Evolutionary conservation across 2,888 invertebrate species (phyloP).

Genomic region (Harpalus rubripes): DNA sequence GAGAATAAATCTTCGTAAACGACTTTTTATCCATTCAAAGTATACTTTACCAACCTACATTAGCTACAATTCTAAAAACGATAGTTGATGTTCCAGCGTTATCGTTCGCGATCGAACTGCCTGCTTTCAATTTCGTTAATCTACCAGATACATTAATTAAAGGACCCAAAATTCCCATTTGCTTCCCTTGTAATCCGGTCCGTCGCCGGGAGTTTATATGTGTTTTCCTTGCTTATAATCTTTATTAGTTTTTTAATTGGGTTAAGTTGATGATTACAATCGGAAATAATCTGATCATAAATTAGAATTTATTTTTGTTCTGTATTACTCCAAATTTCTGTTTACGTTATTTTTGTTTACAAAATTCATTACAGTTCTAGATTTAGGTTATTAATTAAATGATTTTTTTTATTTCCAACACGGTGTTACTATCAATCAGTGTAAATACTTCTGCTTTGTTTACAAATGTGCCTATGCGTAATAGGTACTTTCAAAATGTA

Average conservation of each 20-base stretch:
- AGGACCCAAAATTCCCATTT: conserved; percentile 58
- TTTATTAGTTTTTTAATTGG: conserved; percentile 31
- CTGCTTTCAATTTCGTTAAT: conserved; percentile 52
- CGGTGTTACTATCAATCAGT: too few relatives aligned
- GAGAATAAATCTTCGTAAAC: too few relatives aligned
- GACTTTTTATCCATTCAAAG: too few relatives aligned
- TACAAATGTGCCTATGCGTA: too few relatives aligned
- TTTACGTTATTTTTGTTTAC: too few relatives aligned
- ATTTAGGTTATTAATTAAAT: neutral
- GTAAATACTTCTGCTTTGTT: too few relatives aligned
- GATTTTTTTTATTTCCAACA: too few relatives aligned
- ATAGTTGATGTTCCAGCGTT: neutral
- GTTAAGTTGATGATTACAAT: neutral
- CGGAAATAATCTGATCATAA: neutral
- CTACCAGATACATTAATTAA: conserved; percentile 49
- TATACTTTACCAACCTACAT: neutral
- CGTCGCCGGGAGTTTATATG: conserved; percentile 6
- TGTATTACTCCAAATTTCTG: neutral
- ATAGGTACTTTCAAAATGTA: too few relatives aligned
- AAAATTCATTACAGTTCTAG: too few relatives aligned
- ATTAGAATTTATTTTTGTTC: neutral
- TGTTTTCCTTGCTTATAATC: neutral
- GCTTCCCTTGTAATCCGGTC: conserved; percentile 44
- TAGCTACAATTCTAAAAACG: conserved; percentile 16
- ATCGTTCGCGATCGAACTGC: conserved; percentile 16